Conservation (phyloP, 1,140 invertebrate genomes). For the Arctopsyche grandis region DNA sequence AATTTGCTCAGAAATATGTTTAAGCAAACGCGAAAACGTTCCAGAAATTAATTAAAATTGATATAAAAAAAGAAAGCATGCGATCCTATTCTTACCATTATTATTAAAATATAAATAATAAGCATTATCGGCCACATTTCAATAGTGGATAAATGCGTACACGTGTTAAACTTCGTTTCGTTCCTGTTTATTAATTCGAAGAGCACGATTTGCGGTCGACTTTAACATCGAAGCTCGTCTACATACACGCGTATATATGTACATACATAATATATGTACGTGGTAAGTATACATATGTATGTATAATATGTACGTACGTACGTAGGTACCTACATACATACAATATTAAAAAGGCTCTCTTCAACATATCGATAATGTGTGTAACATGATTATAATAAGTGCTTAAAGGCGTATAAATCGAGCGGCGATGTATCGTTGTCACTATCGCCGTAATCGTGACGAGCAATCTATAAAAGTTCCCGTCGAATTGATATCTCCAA, state of each 20-base stretch:
- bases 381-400: conserved; percentile 41
- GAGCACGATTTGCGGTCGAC: conserved; percentile 2
- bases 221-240: neutral
- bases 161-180: conserved; percentile 12
- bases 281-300: neutral
- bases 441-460: conserved; percentile 23
- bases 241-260: neutral
- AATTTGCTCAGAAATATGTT: too few relatives aligned
- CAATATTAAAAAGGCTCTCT: neutral
- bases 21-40: too few relatives aligned
- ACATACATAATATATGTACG: neutral
- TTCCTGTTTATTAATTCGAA: conserved; percentile 13
- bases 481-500: conserved; percentile 18
- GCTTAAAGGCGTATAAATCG: conserved; percentile 34
- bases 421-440: conserved; percentile 38
- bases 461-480: conserved; percentile 33
- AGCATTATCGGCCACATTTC: too few relatives aligned
- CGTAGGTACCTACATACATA: neutral
- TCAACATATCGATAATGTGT: conserved; percentile 31
- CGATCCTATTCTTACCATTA: too few relatives aligned
- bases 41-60: too few relatives aligned
- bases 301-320: neutral
- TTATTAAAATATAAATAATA: too few relatives aligned
- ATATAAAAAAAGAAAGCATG: too few relatives aligned
- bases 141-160: neutral